phyloP scores from a whole-genome alignment of 2,888 invertebrate genomes.

The Leptogaster cylindrica region DNA sequence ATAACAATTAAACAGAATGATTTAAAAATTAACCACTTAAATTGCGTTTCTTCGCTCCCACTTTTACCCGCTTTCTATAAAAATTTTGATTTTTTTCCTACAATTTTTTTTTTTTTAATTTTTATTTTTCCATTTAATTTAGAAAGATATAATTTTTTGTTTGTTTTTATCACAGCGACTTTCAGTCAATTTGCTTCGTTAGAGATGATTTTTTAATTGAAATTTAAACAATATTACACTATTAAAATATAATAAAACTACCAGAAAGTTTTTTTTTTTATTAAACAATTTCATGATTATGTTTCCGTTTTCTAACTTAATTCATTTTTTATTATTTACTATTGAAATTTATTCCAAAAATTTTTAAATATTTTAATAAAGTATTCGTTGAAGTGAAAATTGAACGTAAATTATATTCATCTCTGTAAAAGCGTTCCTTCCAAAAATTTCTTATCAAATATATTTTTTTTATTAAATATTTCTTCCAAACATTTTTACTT shows the following conservation, averaged over 20 bases:
- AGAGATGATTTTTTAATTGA: slow-evolving; percentile 33
- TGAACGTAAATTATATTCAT: slow-evolving; percentile 10
- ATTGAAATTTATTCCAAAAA: neutral
- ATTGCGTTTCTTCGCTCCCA: neutral
- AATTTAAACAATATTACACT: too few species aligned
- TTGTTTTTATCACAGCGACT: slow-evolving; percentile 46
- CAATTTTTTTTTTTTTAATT: slow-evolving; percentile 26
- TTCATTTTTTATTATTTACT: neutral
- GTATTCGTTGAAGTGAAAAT: neutral
- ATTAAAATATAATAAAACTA: too few species aligned
- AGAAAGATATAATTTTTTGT: slow-evolving; percentile 36
- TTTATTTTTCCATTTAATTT: slow-evolving; percentile 38
- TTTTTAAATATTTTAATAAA: neutral
- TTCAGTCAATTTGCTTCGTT: slow-evolving; percentile 42
- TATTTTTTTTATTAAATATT: slow-evolving; percentile 34
- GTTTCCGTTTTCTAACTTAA: neutral
- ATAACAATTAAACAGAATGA: slow-evolving; percentile 20
- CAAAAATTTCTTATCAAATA: slow-evolving; percentile 40
- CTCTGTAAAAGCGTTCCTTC: slow-evolving; percentile 31
- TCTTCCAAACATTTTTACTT: slow-evolving; percentile 33
- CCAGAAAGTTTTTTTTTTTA: too few species aligned
- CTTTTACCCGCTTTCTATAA: slow-evolving; percentile 24
- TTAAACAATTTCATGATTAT: neutral
- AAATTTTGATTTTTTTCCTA: slow-evolving; percentile 34
- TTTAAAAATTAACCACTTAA: slow-evolving; percentile 23